A percentile compares a stretch with the other conserved stretches of the same genome.
Evolutionary conservation across 2,797 vertebrate species (phyloP).

Genomic region (Phataginus tricuspis): DNA sequence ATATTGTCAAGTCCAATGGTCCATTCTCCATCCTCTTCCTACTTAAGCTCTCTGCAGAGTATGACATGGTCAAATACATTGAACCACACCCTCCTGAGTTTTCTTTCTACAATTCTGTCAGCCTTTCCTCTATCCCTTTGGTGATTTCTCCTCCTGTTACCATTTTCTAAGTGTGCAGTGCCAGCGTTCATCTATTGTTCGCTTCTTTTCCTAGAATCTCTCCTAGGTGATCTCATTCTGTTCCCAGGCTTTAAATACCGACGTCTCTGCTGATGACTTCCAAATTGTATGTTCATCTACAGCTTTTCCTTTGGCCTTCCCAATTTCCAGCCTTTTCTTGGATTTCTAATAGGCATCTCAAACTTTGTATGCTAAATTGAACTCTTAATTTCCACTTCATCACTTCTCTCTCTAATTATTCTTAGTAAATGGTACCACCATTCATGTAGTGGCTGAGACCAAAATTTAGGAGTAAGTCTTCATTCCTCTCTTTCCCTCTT

Average conservation of each 20-base stretch:
- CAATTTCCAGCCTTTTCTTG: background rate
- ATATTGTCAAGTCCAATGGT: background rate
- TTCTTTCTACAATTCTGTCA: background rate
- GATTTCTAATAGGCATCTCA: background rate
- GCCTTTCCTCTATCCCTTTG: background rate
- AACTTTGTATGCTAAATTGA: background rate
- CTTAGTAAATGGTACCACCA: background rate
- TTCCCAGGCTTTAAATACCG: background rate
- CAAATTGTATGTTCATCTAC: background rate
- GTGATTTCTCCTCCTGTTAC: background rate
- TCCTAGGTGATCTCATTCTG: background rate
- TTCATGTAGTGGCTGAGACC: background rate
- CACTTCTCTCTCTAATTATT: background rate
- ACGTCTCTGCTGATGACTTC: background rate
- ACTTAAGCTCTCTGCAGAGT: background rate
- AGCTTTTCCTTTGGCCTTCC: background rate
- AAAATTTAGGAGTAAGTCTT: background rate
- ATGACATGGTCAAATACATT: background rate
- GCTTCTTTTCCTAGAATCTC: background rate
- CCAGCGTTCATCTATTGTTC: background rate
- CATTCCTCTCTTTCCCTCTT: background rate
- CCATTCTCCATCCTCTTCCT: background rate
- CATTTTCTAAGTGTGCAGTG: background rate
- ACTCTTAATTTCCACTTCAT: background rate
- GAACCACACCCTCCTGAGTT: background rate